Evolutionary conservation across 1,140 invertebrate genomes (phyloP).

Genomic region (Nasonia giraulti): DNA sequence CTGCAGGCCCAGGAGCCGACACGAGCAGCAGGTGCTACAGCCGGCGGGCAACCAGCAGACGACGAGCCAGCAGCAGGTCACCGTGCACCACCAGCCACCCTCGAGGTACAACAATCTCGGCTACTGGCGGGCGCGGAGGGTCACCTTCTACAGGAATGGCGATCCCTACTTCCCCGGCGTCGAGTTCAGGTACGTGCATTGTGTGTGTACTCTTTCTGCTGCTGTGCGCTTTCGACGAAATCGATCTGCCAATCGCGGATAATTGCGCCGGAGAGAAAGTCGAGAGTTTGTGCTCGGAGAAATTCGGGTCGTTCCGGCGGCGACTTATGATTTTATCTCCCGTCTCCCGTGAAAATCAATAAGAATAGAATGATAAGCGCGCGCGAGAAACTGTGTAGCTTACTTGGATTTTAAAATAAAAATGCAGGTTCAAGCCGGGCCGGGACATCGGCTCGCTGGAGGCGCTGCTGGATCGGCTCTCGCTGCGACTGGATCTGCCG

Average conservation of each 20-base stretch:
- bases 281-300: not conserved
- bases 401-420: not conserved
- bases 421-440: slow-evolving; percentile 83
- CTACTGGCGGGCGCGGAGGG: slow-evolving; percentile 89
- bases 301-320: not conserved
- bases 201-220: not conserved
- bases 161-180: slow-evolving; percentile 93
- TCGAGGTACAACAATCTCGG: slow-evolving; percentile 86
- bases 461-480: slow-evolving; percentile 88
- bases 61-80: slow-evolving; percentile 65
- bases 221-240: not conserved
- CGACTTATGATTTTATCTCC: not conserved
- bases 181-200: slow-evolving; percentile 80
- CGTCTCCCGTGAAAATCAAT: slow-evolving; percentile 6
- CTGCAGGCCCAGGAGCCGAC: slow-evolving; percentile 82
- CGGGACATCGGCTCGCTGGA: slow-evolving; percentile 91
- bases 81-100: slow-evolving; percentile 70
- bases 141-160: slow-evolving; percentile 95
- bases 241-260: not conserved
- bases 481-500: slow-evolving; percentile 86
- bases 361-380: not conserved
- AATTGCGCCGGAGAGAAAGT: not conserved
- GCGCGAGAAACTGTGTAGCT: no score
- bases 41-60: slow-evolving; percentile 61
- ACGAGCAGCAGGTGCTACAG: slow-evolving; percentile 68